Evolutionary conservation across 2,888 invertebrate species (phyloP).

Genomic region (Phyllotreta cruciferae): DNA sequence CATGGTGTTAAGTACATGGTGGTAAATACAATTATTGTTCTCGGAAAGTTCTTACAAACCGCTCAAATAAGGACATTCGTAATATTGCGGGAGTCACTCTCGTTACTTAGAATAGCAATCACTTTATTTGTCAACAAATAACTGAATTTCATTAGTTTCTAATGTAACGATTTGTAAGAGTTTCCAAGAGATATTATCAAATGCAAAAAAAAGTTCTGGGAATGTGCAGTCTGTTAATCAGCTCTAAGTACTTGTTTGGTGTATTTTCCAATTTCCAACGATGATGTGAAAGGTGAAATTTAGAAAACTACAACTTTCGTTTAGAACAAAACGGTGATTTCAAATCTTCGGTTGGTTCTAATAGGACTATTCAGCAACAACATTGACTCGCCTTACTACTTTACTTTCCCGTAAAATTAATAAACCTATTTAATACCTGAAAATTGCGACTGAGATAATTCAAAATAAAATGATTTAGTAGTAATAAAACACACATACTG

Average conservation of each 20-base stretch:
- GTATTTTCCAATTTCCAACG: constrained; percentile 23
- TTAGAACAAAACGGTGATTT: constrained; percentile 17
- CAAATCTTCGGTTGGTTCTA: constrained; percentile 17
- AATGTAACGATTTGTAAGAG: too few relatives aligned
- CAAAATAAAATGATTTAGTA: neutral
- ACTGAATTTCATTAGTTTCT: too few relatives aligned
- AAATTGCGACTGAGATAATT: neutral
- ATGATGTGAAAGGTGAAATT: constrained; percentile 13
- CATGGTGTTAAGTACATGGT: too few relatives aligned
- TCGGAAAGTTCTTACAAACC: too few relatives aligned
- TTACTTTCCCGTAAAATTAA: constrained; percentile 27
- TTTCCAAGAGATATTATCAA: neutral
- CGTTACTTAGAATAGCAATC: too few relatives aligned
- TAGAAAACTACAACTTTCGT: constrained; percentile 25
- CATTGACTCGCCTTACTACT: constrained; percentile 43
- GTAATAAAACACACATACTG: neutral
- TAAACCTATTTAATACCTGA: constrained; percentile 25
- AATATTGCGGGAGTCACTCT: too few relatives aligned
- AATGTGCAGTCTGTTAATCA: constrained; percentile 16
- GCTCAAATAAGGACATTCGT: too few relatives aligned
- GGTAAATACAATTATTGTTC: too few relatives aligned
- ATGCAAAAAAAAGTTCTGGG: constrained; percentile 14
- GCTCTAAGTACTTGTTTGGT: constrained; percentile 29
- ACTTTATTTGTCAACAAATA: too few relatives aligned
- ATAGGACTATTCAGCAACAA: constrained; percentile 42